A percentile compares a stretch with the other conserved stretches of the same genome.
These are phyloP conservation scores for Eolophus roseicapilla DNA, from an alignment of 2,113 vertebrate species.

Conservation along the genomic window DNA sequence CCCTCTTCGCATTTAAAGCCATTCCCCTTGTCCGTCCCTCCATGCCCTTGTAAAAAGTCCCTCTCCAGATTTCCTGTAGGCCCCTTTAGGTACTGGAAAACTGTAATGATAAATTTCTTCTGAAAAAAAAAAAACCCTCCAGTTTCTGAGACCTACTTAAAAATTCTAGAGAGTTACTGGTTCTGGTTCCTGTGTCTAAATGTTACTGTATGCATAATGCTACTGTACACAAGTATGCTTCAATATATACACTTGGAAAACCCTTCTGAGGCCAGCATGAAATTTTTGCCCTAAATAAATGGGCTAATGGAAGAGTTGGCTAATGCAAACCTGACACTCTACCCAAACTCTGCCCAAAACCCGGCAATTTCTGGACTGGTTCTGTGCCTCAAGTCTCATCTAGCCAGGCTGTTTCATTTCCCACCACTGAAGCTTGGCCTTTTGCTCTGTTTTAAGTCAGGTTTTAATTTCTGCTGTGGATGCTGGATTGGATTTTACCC, in stretches of 20 bases:
- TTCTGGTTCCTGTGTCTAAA: background rate
- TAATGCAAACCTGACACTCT: background rate
- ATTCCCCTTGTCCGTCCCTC: background rate
- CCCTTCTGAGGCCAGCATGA: background rate
- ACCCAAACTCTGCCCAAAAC: background rate
- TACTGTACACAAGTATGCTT: background rate
- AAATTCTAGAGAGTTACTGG: background rate
- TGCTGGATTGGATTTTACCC: background rate
- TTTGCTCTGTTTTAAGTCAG: background rate
- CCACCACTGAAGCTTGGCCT: background rate
- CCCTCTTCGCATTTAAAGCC: background rate
- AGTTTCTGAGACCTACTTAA: background rate
- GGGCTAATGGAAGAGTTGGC: background rate
- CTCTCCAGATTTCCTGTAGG: background rate
- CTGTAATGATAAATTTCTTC: background rate
- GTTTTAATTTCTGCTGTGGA: background rate
- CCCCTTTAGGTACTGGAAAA: background rate
- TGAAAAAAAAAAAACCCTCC: background rate
- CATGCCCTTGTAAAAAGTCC: background rate
- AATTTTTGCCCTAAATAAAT: background rate
- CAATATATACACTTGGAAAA: background rate
- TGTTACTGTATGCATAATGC: background rate
- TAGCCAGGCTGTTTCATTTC: background rate
- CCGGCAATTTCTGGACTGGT: background rate
- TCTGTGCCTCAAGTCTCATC: background rate